Evolutionary conservation across 2,888 invertebrate species (phyloP).

Genomic region (Acronicta aceris): DNA sequence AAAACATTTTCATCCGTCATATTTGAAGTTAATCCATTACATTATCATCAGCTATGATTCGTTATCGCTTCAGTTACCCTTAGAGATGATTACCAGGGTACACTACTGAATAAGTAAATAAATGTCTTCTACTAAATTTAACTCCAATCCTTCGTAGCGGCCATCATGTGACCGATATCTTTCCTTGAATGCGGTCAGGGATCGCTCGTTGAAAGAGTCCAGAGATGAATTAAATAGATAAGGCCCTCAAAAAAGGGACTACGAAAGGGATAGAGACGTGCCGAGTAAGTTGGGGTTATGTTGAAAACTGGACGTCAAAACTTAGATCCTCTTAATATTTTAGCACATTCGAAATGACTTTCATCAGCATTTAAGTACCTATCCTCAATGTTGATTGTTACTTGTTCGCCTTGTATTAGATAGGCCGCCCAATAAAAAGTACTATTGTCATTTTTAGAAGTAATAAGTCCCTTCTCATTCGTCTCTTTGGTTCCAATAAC

Average conservation of each 20-base stretch:
- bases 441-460: constrained; percentile 12
- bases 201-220: constrained; percentile 83
- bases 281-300: constrained; percentile 53
- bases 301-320: constrained; percentile 28
- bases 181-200: constrained; percentile 83
- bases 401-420: not conserved
- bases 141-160: constrained; percentile 81
- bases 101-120: constrained; percentile 83
- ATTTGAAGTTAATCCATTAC: constrained; percentile 65
- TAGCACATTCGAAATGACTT: constrained; percentile 28
- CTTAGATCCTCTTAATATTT: constrained; percentile 49
- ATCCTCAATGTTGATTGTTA: not conserved
- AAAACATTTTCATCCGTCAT: constrained; percentile 17
- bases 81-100: constrained; percentile 77
- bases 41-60: constrained; percentile 62
- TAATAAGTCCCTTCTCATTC: constrained; percentile 49
- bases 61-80: constrained; percentile 73
- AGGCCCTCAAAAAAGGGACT: constrained; percentile 79
- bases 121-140: constrained; percentile 89
- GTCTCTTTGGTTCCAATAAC: constrained; percentile 39
- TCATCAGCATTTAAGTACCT: constrained; percentile 13
- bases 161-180: constrained; percentile 87
- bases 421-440: constrained; percentile 10
- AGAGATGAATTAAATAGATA: constrained; percentile 88
- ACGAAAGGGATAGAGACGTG: constrained; percentile 72